Percentiles rank a stretch among this genome's conserved stretches.
Evolutionary conservation across 2,888 invertebrate species (phyloP).

Genomic region (Drosophila helvetica): DNA sequence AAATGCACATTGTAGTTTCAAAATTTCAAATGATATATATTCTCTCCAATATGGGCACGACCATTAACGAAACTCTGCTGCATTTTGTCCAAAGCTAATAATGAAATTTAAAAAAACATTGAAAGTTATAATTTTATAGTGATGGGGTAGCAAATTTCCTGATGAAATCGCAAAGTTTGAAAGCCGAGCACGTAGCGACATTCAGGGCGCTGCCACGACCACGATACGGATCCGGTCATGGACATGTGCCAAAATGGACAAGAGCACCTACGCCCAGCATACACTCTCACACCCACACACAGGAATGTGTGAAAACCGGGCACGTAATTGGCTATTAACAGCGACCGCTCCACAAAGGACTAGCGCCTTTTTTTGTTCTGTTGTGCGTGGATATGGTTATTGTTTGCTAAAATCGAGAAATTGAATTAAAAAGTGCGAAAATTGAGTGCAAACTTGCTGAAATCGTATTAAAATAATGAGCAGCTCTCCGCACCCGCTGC

Average conservation of each 20-base stretch:
- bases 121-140: conserved; percentile 64
- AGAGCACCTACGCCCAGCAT: no score
- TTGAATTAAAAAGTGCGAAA: conserved; percentile 75
- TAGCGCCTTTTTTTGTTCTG: conserved; percentile 41
- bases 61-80: no score
- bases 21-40: no score
- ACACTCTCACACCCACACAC: conserved; percentile 1
- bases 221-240: conserved; percentile 29
- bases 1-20: no score
- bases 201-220: conserved; percentile 42
- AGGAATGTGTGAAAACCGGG: conserved; percentile 42
- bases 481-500: background rate
- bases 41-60: no score
- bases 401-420: conserved; percentile 57
- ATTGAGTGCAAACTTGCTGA: conserved; percentile 48
- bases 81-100: no score
- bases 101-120: conserved; percentile 37
- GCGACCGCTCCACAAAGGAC: conserved; percentile 50
- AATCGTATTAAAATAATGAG: conserved; percentile 35
- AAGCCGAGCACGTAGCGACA: conserved; percentile 64
- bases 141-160: conserved; percentile 40
- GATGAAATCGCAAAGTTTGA: conserved; percentile 71
- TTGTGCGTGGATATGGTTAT: conserved; percentile 3
- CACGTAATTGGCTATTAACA: conserved; percentile 76
- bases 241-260: conserved; percentile 31